Evolutionary conservation across 2,888 invertebrate genomes (phyloP), one percentile per base, ranked within the genome.

Genomic region (Melieria crassipennis): DNA sequence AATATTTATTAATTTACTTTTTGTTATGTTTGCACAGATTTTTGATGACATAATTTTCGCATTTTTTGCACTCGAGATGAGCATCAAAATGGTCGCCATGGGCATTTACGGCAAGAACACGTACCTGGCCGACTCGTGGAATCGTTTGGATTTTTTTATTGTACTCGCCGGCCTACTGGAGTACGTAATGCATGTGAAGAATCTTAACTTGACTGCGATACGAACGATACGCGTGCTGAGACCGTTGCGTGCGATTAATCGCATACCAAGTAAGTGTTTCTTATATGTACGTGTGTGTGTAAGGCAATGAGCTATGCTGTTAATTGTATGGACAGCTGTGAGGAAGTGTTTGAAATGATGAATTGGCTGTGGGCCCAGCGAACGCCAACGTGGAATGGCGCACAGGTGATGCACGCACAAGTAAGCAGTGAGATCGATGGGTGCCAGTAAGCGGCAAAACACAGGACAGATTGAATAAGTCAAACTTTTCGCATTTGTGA

Each of bases 31-130:
- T 52, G 4, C 13, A 4, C 91, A 97, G 93, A 93, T 95, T 85
- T 96, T 99, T 87, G 99, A 99, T 88, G 98, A 99, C 88, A 94
- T 97, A 84, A 99, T 99, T 87, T 99, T 99, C 88, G 96, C 93
- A 78, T 98, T 98, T 89, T 99, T 99, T 89, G 92, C 98, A 65
- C 87, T 98, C 85, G 99, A 99, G 89, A 96, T 99, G 98, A 91
- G 94, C 78, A 95, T 99, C 86, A 99, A 99, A 90, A 96, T 99
- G 93, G 92, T 97, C 69, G 99, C 99, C 55, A 98, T 99, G 97
- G 98, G 98, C 42, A 93, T 98, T 76, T 94, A 94, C 81, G 97
- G 97, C 42, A 94, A 93, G 84, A 94, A 95, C 67, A 94, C 98
- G 9, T 99, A 99, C 87, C 90, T 99, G 84, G 97, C 97, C 0